Conservation (phyloP, 64 coral and sea anemone genomes). For the Hydrozoanthus tunicans region DNA sequence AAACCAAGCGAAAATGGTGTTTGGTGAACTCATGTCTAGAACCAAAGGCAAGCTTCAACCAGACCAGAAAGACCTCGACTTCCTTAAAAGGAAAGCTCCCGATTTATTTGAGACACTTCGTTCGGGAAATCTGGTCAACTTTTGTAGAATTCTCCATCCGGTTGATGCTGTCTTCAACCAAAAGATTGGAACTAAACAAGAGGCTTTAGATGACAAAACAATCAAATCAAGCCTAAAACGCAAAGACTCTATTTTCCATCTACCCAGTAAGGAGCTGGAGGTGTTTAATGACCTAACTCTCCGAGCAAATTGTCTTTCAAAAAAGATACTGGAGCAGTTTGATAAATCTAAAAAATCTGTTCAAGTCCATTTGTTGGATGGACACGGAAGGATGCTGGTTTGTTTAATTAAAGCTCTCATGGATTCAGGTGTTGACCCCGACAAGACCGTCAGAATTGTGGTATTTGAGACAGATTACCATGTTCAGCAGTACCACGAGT, state of each 20-base stretch:
- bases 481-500: background rate
- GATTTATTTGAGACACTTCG: background rate
- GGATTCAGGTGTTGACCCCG: background rate
- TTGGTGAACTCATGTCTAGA: conserved; percentile 1
- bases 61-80: background rate
- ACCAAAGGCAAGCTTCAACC: background rate
- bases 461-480: conserved; percentile 7
- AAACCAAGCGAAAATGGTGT: background rate
- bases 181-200: too few relatives aligned
- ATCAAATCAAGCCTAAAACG: background rate
- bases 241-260: conserved; percentile 41
- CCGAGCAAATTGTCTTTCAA: background rate
- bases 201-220: background rate
- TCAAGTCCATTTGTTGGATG: background rate
- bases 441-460: background rate
- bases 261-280: background rate
- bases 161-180: too few relatives aligned
- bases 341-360: background rate
- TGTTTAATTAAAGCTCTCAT: background rate
- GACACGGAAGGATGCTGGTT: conserved; percentile 28
- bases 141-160: background rate
- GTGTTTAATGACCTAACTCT: background rate
- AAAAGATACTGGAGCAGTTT: background rate
- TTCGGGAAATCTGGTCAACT: background rate
- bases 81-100: background rate